Evolutionary conservation across 2,113 vertebrate species (phyloP).

Genomic region (Panurus biarmicus): DNA sequence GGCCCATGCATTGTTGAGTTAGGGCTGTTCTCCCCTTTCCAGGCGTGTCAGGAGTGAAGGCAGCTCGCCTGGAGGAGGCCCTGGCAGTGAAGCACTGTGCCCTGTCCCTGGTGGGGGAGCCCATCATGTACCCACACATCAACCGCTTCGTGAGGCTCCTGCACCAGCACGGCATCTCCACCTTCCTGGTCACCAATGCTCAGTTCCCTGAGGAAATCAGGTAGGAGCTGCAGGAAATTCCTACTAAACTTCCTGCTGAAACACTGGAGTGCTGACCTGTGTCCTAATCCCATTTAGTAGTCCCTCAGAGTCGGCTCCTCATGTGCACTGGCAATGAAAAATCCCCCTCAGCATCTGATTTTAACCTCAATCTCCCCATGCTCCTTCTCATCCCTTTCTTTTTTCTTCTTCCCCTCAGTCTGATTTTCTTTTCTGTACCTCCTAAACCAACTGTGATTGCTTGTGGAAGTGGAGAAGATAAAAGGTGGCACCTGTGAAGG

Average conservation of each 20-base stretch:
- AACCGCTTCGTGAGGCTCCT: constrained; percentile 84
- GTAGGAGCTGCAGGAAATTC: constrained; percentile 54
- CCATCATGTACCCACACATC: constrained; percentile 95
- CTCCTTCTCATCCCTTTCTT: background rate
- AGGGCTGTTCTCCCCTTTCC: background rate
- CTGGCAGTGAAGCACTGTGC: constrained; percentile 86
- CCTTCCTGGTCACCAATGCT: constrained; percentile 93
- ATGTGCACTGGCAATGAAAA: background rate
- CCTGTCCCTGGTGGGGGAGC: constrained; percentile 91
- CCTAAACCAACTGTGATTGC: background rate
- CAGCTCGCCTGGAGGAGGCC: constrained; percentile 81
- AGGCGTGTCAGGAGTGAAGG: constrained; percentile 86
- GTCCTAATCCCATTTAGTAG: background rate
- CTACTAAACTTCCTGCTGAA: background rate
- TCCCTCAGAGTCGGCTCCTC: background rate
- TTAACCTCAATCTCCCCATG: background rate
- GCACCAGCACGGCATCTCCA: constrained; percentile 82
- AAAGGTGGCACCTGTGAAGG: background rate
- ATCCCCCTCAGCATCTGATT: background rate
- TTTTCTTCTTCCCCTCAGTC: background rate
- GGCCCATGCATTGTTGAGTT: too few relatives aligned
- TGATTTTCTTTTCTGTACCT: background rate
- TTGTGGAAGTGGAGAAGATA: background rate
- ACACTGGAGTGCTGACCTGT: background rate
- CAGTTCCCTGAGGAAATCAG: constrained; percentile 92